Evolutionary conservation across 1,140 invertebrate species (phyloP).

Genomic region (Pogonomyrmex californicus): DNA sequence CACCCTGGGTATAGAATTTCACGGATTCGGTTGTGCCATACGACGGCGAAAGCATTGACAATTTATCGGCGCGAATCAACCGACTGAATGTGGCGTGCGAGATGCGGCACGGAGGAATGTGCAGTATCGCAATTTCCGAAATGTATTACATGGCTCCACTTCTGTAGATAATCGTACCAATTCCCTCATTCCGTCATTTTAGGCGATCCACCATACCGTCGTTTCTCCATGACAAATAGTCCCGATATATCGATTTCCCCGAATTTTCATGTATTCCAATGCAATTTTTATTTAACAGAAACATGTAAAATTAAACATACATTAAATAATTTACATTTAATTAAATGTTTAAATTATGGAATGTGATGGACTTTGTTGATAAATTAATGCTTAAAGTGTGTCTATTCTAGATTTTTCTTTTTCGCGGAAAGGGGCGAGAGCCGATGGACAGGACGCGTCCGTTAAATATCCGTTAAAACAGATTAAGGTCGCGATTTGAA

Average conservation of each 20-base stretch:
- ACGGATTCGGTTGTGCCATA: slow-evolving; percentile 61
- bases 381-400: not conserved
- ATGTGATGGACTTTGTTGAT: not conserved
- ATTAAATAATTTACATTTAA: no score
- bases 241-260: not conserved
- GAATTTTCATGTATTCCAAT: not conserved
- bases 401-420: not conserved
- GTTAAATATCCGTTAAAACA: not conserved
- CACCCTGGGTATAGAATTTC: slow-evolving; percentile 59
- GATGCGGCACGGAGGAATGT: slow-evolving; percentile 63
- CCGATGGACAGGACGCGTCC: no score
- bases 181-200: slow-evolving; percentile 57
- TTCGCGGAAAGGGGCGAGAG: no score
- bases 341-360: not conserved
- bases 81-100: slow-evolving; percentile 62
- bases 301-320: not conserved
- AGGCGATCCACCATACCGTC: slow-evolving; percentile 3
- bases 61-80: slow-evolving; percentile 71
- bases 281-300: not conserved
- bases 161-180: slow-evolving; percentile 68
- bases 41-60: slow-evolving; percentile 59
- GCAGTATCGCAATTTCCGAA: slow-evolving; percentile 74
- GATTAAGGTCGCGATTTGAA: not conserved
- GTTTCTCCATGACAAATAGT: not conserved
- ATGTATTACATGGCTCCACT: slow-evolving; percentile 73